Percentiles rank a stretch among this genome's conserved stretches.
These are phyloP conservation scores for Thripadectes ignobilis DNA, from an alignment of 2,797 vertebrate species.

Conservation along the genomic window DNA sequence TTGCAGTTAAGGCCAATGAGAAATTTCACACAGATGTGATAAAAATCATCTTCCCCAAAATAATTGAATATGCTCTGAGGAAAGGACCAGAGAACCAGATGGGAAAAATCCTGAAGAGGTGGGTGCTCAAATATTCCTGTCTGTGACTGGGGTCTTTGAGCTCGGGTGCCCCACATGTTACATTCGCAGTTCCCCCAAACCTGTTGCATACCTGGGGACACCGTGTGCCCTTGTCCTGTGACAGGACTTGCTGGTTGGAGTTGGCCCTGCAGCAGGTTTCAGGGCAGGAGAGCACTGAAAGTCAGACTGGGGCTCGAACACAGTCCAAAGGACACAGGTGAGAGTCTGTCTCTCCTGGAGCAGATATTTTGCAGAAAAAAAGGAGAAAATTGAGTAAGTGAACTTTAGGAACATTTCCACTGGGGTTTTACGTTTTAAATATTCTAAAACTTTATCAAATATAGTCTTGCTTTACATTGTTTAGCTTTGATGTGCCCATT, in stretches of 20 bases:
- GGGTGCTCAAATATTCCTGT: accelerated
- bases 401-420: not conserved
- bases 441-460: not conserved
- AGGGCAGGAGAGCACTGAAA: not conserved
- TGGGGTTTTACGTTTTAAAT: not conserved
- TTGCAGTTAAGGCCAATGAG: not conserved
- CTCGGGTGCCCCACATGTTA: accelerated
- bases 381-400: not conserved
- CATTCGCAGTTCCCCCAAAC: not conserved
- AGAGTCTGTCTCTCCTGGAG: not conserved
- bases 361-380: not conserved
- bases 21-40: not conserved
- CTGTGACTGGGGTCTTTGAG: accelerated
- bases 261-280: not conserved
- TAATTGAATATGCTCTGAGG: not conserved
- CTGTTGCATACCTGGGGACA: not conserved
- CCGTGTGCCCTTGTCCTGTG: accelerated
- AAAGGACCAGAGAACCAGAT: not conserved
- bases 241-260: not conserved
- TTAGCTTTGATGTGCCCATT: not conserved
- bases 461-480: not conserved
- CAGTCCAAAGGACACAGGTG: not conserved
- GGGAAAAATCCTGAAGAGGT: not conserved
- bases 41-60: not conserved
- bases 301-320: not conserved